Percentiles rank a stretch among this genome's conserved stretches.
Evolutionary conservation across 1,140 invertebrate genomes (phyloP).

Genomic region (Leptinotarsa defecta): DNA sequence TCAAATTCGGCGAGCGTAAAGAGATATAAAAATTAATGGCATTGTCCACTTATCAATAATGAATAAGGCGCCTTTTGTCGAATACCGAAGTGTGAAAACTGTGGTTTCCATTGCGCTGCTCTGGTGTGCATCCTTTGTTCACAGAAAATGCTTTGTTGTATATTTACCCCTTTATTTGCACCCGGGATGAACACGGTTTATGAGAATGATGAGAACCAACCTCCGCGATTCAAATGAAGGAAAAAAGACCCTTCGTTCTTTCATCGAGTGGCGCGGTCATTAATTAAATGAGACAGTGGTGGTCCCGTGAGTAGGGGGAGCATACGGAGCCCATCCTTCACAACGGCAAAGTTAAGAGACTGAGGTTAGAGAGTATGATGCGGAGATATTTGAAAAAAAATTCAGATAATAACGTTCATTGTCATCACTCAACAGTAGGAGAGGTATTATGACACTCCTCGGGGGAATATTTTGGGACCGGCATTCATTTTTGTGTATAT

Average conservation of each 20-base stretch:
- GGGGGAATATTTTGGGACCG: no score
- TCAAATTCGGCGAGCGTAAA: conserved; percentile 10
- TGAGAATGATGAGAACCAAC: conserved; percentile 8
- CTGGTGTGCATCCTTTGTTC: conserved; percentile 26
- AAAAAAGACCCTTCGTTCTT: conserved; percentile 15
- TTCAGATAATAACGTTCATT: no score
- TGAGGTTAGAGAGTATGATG: no score
- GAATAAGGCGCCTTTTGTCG: conserved; percentile 10
- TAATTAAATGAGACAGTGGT: conserved; percentile 38
- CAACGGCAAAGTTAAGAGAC: conserved; percentile 35
- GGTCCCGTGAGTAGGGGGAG: conserved; percentile 21
- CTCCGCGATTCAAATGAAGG: background rate
- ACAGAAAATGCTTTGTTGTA: conserved; percentile 24
- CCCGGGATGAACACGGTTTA: conserved; percentile 24
- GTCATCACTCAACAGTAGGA: no score
- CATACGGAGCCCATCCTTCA: conserved; percentile 39
- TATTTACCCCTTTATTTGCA: conserved; percentile 34
- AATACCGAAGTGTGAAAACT: conserved; percentile 32
- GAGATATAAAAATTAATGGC: conserved; percentile 11
- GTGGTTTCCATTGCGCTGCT: conserved; percentile 24
- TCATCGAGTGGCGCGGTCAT: conserved; percentile 32
- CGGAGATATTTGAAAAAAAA: no score
- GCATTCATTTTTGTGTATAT: no score
- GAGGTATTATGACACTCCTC: no score
- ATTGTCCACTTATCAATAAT: conserved; percentile 4